phyloP scores from a whole-genome alignment of 2,113 vertebrate genomes.

The Ailuropoda melanoleuca region DNA sequence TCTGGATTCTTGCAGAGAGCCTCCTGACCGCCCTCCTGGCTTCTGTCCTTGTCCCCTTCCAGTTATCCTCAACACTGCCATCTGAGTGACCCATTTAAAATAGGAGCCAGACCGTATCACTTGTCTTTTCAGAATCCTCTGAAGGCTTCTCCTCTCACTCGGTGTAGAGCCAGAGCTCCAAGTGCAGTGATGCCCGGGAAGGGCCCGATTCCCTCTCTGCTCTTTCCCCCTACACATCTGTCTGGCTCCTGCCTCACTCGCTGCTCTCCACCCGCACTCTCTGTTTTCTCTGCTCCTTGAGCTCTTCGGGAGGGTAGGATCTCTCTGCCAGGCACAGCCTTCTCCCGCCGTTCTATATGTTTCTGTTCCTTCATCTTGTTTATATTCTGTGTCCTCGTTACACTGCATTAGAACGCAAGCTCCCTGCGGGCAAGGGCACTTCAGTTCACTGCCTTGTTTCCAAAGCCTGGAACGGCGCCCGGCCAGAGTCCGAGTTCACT shows the following conservation, averaged over 20 bases:
- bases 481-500: neutral
- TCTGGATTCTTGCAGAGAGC: neutral
- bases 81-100: neutral
- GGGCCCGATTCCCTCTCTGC: neutral
- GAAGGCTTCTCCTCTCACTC: neutral
- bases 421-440: neutral
- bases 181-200: accelerated
- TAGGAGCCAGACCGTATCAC: neutral
- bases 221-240: accelerated
- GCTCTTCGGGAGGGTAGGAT: too few relatives aligned
- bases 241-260: neutral
- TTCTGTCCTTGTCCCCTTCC: neutral
- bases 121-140: neutral
- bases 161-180: neutral
- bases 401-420: neutral
- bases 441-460: neutral
- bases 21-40: neutral
- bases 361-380: neutral
- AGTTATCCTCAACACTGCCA: neutral
- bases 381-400: neutral
- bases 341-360: neutral
- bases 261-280: neutral
- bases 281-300: neutral
- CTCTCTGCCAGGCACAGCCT: neutral
- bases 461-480: neutral